Conservation (phyloP, 2,113 vertebrate genomes). For the Orientallactaga bullata region DNA sequence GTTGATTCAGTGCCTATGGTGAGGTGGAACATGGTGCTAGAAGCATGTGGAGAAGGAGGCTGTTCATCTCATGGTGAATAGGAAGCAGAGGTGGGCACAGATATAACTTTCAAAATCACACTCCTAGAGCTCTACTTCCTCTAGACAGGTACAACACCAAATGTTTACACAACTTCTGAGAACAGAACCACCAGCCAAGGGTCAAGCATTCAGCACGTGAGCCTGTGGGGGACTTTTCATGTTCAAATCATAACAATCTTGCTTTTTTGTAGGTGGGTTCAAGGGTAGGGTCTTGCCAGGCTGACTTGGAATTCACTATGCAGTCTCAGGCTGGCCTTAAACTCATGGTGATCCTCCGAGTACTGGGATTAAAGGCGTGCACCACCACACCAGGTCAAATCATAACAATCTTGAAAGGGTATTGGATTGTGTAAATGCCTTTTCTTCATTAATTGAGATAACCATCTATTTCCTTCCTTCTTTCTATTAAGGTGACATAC, state of each 20-base stretch:
- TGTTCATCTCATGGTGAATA: background rate
- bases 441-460: conserved; percentile 24
- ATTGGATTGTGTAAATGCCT: background rate
- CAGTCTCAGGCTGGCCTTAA: too few relatives aligned
- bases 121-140: background rate
- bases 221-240: background rate
- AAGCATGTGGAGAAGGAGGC: too few relatives aligned
- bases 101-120: background rate
- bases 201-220: background rate
- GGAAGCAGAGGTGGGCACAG: too few relatives aligned
- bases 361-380: too few relatives aligned
- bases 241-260: background rate
- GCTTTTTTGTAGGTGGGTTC: too few relatives aligned
- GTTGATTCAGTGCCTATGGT: too few relatives aligned
- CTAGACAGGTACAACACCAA: background rate
- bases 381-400: too few relatives aligned
- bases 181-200: background rate
- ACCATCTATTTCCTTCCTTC: background rate
- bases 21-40: too few relatives aligned
- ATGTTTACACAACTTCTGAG: background rate
- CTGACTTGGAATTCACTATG: too few relatives aligned
- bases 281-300: too few relatives aligned
- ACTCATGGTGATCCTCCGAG: too few relatives aligned
- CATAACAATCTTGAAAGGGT: background rate
- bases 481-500: background rate